Conservation (phyloP, 1,140 invertebrate species). For the Zaprionus vittiger region DNA sequence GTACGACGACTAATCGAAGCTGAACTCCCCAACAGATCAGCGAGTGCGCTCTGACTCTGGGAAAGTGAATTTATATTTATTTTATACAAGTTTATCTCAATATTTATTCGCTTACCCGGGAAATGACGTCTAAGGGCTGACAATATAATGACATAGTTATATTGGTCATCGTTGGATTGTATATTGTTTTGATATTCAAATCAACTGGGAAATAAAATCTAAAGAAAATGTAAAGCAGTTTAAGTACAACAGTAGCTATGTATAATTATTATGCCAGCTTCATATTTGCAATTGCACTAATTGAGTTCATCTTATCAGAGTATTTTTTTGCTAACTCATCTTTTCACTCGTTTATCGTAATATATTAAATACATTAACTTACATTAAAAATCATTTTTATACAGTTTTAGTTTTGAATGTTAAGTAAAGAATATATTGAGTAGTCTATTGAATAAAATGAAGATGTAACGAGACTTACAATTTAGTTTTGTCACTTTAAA, state of each 20-base stretch:
- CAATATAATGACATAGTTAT: background rate
- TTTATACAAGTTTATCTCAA: background rate
- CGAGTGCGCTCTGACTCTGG: background rate
- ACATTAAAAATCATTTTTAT: background rate
- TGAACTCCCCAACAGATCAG: slow-evolving; percentile 26
- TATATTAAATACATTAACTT: too few species aligned
- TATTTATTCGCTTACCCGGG: background rate
- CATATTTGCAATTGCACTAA: too few species aligned
- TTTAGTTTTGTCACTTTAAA: too few species aligned
- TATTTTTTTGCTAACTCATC: too few species aligned
- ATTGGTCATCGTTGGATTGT: background rate
- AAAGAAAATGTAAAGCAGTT: background rate
- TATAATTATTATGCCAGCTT: too few species aligned
- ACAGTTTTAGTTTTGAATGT: too few species aligned
- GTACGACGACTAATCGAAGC: slow-evolving; percentile 51
- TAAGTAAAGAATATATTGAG: background rate
- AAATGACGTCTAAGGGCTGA: background rate
- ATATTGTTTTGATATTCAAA: background rate
- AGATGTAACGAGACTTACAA: too few species aligned
- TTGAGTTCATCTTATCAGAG: too few species aligned
- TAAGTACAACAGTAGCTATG: background rate
- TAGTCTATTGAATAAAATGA: too few species aligned
- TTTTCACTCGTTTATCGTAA: background rate
- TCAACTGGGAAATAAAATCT: background rate
- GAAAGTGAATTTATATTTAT: background rate